Evolutionary conservation across 1,140 invertebrate genomes (phyloP).

Genomic region (Diachasma alloeum): DNA sequence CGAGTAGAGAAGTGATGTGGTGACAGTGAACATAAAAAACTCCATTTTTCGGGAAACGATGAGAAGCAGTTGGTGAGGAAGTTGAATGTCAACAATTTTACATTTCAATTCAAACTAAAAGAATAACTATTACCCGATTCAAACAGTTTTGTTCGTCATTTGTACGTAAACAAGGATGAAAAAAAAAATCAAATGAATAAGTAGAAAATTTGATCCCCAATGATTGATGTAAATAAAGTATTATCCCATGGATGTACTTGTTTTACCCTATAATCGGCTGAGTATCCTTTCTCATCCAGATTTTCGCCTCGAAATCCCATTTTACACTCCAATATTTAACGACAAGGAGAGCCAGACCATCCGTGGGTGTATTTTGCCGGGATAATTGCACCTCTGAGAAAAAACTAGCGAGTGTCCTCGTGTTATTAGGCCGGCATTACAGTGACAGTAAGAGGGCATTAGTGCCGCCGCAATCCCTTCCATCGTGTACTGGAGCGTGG

Average conservation of each 20-base stretch:
- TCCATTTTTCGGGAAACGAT: neutral
- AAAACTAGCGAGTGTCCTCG: slow-evolving; percentile 25
- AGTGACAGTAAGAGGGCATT: slow-evolving; percentile 52
- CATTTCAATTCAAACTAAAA: neutral
- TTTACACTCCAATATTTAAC: slow-evolving; percentile 44
- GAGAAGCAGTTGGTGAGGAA: neutral
- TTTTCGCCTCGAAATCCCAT: slow-evolving; percentile 38
- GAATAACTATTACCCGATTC: too few species aligned
- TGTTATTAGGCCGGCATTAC: slow-evolving; percentile 46
- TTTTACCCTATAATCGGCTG: neutral
- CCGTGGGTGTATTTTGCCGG: slow-evolving; percentile 12
- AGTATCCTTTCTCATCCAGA: neutral
- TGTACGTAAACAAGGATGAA: too few species aligned
- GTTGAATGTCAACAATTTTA: neutral
- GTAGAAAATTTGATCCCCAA: neutral
- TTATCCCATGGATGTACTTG: neutral
- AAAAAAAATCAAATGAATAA: neutral
- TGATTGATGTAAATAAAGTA: neutral
- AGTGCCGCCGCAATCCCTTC: slow-evolving; percentile 47
- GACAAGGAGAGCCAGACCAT: slow-evolving; percentile 31
- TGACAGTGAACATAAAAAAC: neutral
- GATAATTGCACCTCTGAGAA: slow-evolving; percentile 40
- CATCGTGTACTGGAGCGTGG: slow-evolving; percentile 43
- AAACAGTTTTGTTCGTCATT: too few species aligned
- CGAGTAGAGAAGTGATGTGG: neutral